Evolutionary conservation across 1,140 invertebrate genomes (phyloP).

Genomic region (Rhagoletis pomonella): DNA sequence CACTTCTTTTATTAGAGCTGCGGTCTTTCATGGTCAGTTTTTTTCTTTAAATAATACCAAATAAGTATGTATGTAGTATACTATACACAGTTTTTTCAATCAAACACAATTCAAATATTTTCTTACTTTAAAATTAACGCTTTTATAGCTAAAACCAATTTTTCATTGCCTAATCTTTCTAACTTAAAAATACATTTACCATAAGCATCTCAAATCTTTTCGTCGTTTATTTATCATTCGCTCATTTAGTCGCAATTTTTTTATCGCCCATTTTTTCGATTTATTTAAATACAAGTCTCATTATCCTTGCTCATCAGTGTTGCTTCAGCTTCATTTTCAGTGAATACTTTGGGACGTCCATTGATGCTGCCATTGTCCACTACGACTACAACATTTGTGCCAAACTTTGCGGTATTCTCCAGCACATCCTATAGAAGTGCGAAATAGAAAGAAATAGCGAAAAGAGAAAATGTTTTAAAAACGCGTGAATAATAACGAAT

Average conservation of each 20-base stretch:
- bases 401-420: constrained; percentile 18
- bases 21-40: too few relatives aligned
- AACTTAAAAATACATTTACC: neutral
- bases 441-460: neutral
- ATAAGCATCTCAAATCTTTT: neutral
- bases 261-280: neutral
- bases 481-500: constrained; percentile 31
- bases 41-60: too few relatives aligned
- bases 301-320: constrained; percentile 54
- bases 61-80: too few relatives aligned
- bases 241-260: neutral
- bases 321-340: constrained; percentile 57
- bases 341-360: constrained; percentile 58
- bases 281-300: constrained; percentile 58
- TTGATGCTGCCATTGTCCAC: constrained; percentile 57
- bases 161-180: neutral
- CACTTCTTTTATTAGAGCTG: too few relatives aligned
- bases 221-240: neutral
- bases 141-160: too few relatives aligned
- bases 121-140: too few relatives aligned
- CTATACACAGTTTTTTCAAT: too few relatives aligned
- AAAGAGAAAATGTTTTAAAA: neutral
- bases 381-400: constrained; percentile 57
- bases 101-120: too few relatives aligned
- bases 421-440: constrained; percentile 3